Conservation (phyloP, 2,113 vertebrate species). For the Rhipidura dahli region DNA sequence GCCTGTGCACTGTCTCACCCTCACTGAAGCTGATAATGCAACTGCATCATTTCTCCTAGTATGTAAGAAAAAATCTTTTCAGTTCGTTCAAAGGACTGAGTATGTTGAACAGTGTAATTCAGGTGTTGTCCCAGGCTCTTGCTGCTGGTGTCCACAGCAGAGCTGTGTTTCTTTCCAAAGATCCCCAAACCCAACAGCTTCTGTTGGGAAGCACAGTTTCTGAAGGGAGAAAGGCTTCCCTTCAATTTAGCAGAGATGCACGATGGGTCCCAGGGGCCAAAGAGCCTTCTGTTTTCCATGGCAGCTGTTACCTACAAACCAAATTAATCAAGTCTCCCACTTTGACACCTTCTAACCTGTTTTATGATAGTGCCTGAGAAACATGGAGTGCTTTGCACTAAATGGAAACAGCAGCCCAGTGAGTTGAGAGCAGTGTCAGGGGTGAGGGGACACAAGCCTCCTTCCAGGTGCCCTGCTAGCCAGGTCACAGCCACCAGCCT, state of each 20-base stretch:
- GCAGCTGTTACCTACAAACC: neutral
- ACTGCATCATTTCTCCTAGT: neutral
- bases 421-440: fast-evolving
- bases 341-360: neutral
- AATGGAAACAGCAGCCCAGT: neutral
- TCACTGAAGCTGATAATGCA: neutral
- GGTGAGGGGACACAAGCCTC: neutral
- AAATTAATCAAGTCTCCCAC: neutral
- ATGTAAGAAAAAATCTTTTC: neutral
- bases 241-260: neutral
- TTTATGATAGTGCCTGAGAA: neutral
- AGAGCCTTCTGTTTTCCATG: neutral
- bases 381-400: neutral
- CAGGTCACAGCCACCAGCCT: fast-evolving
- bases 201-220: neutral
- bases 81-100: neutral
- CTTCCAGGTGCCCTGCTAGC: neutral
- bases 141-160: neutral
- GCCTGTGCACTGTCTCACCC: neutral
- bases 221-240: neutral
- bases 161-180: neutral
- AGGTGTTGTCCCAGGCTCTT: neutral
- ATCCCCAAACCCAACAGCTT: neutral
- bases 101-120: neutral
- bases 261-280: neutral